Evolutionary conservation across 2,888 invertebrate genomes (phyloP), one percentile per base, ranked within the genome.

Genomic region (Syrista parreyssii): DNA sequence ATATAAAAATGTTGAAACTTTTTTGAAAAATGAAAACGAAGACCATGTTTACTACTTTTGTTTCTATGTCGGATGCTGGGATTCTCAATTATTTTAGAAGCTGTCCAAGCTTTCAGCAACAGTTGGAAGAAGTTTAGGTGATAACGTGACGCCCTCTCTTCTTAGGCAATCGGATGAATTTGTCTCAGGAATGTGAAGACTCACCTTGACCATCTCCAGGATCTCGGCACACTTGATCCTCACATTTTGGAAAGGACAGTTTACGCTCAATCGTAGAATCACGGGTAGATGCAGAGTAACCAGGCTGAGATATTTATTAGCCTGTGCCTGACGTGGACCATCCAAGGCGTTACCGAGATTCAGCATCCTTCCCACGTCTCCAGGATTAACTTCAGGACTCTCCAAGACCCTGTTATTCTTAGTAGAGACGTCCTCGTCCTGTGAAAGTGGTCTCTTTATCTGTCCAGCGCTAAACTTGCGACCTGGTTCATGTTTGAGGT

Each of bases 181-280:
- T 40, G 6, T 15, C 40, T 40, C 40, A 9, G 40, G 9, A 40
- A 23, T 9, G 15, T 0, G 23, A 40, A 6, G 40, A 40, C 40
- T 40, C 40, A 94, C 94, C 93, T 93, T 92, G 81, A 94, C 92
- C 89, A 93, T 92, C 84, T 93, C 92, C 83, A 94, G 90, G 87
- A 94, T 93, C 85, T 93, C 92, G 81, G 92, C 91, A 85, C 93
- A 93, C 86, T 93, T 93, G 84, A 93, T 93, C 83, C 94, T 91
- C 76, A 94, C 93, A 87, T 94, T 94, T 82, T 92, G 91, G 84
- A 94, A 94, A 11, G 94, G 94, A 87, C 94, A 94, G 88, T 93
- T 93, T 83, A 93, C 91, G 77, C 93, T 93, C 78, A 94, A 92
- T 84, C 94, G 91, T 75, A 94, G 90, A 83, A 94, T 92, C 83